Conservation (phyloP, 2,113 vertebrate species). For the Hydropotes inermis region DNA sequence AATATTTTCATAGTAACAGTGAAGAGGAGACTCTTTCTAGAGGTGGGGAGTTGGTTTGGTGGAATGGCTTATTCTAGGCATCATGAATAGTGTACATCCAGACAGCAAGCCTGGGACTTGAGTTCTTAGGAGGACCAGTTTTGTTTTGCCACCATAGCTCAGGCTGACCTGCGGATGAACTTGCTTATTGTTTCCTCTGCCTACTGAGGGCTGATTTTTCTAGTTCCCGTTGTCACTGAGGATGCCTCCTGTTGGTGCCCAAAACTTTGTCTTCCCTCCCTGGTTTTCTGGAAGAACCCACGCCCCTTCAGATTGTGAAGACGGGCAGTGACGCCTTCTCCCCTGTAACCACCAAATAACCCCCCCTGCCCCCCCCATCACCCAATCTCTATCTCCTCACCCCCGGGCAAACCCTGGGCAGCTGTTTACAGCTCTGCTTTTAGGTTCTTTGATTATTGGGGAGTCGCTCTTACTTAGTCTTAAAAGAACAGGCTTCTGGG, state of each 20-base stretch:
- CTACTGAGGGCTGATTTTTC: neutral
- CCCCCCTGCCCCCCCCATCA: neutral
- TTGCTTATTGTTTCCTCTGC: neutral
- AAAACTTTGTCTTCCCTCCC: neutral
- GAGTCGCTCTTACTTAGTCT: neutral
- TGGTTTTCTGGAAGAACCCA: neutral
- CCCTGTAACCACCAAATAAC: neutral
- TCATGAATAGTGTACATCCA: neutral
- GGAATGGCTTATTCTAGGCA: neutral
- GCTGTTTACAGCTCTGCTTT: neutral
- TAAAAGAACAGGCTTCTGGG: neutral
- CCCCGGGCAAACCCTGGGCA: neutral
- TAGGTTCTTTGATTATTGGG: neutral
- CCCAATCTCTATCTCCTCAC: neutral
- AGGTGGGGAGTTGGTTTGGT: neutral
- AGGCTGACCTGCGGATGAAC: neutral
- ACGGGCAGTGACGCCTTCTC: neutral
- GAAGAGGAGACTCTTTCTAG: neutral
- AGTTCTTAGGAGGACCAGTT: neutral
- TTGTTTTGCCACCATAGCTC: neutral
- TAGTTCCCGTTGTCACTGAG: neutral
- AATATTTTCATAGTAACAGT: neutral
- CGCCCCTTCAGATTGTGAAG: neutral
- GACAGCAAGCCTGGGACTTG: neutral
- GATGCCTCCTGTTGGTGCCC: neutral